A percentile compares a stretch with the other conserved stretches of the same genome.
Conservation (phyloP, 2,113 vertebrate species). For the Tamias sibiricus region DNA sequence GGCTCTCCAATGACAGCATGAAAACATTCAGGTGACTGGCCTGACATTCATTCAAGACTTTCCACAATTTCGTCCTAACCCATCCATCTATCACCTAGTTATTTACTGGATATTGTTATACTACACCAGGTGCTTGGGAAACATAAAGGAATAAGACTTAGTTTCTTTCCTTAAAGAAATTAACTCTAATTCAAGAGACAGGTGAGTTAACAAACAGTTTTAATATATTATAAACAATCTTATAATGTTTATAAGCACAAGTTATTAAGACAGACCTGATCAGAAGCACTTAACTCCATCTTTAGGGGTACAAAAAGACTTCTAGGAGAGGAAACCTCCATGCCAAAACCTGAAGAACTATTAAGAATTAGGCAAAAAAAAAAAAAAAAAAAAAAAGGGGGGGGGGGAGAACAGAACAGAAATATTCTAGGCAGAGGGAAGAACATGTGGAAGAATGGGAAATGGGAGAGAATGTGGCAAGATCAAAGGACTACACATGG, state of each 20-base stretch:
- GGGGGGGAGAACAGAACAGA: not conserved
- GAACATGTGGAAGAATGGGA: not conserved
- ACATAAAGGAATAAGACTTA: not conserved
- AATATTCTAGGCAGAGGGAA: not conserved
- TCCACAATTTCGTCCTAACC: not conserved
- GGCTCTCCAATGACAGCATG: not conserved
- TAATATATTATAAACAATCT: not conserved
- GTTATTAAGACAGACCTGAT: not conserved
- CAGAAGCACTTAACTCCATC: not conserved
- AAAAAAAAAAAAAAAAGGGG: too few species aligned
- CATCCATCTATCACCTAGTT: not conserved
- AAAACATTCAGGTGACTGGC: not conserved
- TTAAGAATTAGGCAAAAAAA: not conserved
- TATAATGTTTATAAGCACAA: not conserved
- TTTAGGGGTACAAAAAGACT: not conserved
- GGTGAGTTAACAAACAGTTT: not conserved
- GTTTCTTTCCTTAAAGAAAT: not conserved
- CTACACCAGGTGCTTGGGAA: not conserved
- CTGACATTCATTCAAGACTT: not conserved
- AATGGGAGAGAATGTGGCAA: not conserved
- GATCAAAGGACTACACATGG: not conserved
- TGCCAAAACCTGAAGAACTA: not conserved
- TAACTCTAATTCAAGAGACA: not conserved
- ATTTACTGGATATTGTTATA: not conserved
- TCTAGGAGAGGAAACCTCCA: not conserved